Conservation (phyloP, 2,797 vertebrate genomes). For the Alosa sapidissima region DNA sequence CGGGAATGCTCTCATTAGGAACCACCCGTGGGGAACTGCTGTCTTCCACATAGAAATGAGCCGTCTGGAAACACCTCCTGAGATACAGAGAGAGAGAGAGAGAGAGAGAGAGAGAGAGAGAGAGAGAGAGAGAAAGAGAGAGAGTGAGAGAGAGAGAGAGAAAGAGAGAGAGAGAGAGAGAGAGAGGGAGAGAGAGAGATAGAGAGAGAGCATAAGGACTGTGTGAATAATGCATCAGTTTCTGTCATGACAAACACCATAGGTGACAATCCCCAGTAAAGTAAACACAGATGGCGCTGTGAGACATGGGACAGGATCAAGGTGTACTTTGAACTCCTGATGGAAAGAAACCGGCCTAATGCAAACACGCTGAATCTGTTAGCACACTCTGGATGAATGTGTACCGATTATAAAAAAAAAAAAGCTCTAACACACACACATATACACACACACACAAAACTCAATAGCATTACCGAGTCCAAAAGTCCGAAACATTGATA, state of each 20-base stretch:
- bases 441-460: background rate
- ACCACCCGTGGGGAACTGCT: constrained; percentile 88
- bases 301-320: constrained; percentile 40
- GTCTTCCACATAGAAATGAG: constrained; percentile 94
- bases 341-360: constrained; percentile 32
- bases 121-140: background rate
- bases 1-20: constrained; percentile 86
- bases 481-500: background rate
- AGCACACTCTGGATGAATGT: constrained; percentile 20
- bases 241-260: constrained; percentile 27
- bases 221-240: constrained; percentile 28
- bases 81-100: constrained; percentile 51
- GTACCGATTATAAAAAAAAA: background rate
- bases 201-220: constrained; percentile 6
- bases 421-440: background rate
- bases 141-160: background rate
- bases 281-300: constrained; percentile 49
- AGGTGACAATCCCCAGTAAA: constrained; percentile 44
- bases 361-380: constrained; percentile 32
- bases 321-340: constrained; percentile 57
- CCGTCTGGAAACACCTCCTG: constrained; percentile 96
- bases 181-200: constrained; percentile 26
- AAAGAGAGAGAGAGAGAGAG: constrained; percentile 22
- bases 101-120: background rate
- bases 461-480: background rate